Conservation (phyloP, 2,797 vertebrate genomes). For the Pseudochaenichthys georgianus region DNA sequence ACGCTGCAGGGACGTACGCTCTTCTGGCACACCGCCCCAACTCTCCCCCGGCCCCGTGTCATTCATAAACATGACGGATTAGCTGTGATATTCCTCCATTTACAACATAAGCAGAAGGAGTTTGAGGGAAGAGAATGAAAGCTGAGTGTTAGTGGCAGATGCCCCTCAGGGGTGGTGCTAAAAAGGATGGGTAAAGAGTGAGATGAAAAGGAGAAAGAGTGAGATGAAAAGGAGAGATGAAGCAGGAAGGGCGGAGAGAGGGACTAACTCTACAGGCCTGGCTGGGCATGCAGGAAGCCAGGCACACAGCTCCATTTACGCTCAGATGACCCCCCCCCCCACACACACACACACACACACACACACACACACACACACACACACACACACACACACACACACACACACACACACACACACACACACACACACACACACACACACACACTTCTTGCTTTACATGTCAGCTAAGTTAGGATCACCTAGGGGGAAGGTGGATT, state of each 20-base stretch:
- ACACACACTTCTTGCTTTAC: constrained; percentile 72
- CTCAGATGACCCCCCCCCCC: constrained; percentile 73
- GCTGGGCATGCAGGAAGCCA: constrained; percentile 83
- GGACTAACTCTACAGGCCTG: constrained; percentile 85
- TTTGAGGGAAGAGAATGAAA: constrained; percentile 67
- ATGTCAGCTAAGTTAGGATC: constrained; percentile 81
- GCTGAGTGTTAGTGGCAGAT: constrained; percentile 85
- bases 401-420: too few species aligned
- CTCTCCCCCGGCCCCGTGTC: constrained; percentile 84
- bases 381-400: too few species aligned
- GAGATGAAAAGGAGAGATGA: constrained; percentile 92
- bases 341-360: neutral
- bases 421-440: too few species aligned
- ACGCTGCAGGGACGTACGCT: constrained; percentile 72
- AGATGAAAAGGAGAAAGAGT: constrained; percentile 91
- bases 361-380: neutral
- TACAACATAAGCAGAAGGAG: constrained; percentile 82
- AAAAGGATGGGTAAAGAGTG: constrained; percentile 92
- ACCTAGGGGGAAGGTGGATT: constrained; percentile 72
- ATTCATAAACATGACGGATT: constrained; percentile 94
- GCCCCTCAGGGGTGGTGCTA: constrained; percentile 87
- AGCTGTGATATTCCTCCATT: constrained; percentile 87
- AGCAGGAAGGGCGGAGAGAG: constrained; percentile 82
- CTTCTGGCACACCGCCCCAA: constrained; percentile 63
- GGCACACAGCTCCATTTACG: constrained; percentile 88